phyloP scores from a whole-genome alignment of 2,797 vertebrate species.

The Tapera naevia region DNA sequence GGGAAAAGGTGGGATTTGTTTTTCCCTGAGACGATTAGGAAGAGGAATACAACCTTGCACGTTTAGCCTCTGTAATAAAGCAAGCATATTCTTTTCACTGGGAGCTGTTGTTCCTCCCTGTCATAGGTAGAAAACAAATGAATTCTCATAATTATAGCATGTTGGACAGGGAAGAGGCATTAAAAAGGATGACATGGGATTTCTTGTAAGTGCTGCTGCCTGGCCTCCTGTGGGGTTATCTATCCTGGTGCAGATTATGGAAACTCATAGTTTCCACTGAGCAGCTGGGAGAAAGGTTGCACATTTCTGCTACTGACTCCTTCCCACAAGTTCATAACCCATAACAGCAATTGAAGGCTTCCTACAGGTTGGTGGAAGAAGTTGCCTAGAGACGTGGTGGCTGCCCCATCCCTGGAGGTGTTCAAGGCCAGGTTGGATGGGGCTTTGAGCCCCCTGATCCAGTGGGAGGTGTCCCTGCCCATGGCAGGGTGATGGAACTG shows the following conservation, averaged over 20 bases:
- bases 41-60: background rate
- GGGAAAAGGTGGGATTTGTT: accelerated
- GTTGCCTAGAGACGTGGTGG: no score
- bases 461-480: no score
- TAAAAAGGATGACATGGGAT: background rate
- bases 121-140: background rate
- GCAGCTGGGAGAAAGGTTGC: background rate
- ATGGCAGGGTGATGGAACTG: no score
- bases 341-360: background rate
- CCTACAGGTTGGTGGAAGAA: background rate
- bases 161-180: background rate
- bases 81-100: background rate
- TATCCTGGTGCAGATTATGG: background rate
- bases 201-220: background rate
- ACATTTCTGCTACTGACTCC: background rate
- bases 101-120: background rate
- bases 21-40: background rate
- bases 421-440: no score
- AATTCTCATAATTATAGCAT: background rate
- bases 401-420: no score
- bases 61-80: background rate
- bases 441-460: no score
- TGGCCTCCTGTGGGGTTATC: background rate
- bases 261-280: background rate
- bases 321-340: background rate